phyloP scores from a whole-genome alignment of 2,797 vertebrate genomes.

The Typhlichthys eigenmanni region DNA sequence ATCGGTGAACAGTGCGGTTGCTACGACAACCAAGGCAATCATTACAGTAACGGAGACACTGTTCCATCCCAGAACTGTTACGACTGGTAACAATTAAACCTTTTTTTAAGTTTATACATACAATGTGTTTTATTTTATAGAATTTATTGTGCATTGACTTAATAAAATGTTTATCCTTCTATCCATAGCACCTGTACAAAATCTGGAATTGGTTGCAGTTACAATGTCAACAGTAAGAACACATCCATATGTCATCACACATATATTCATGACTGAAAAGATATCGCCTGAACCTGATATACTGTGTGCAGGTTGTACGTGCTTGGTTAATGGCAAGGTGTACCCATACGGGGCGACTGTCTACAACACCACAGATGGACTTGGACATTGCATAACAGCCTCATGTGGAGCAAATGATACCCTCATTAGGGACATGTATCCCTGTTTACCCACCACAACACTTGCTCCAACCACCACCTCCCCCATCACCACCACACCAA shows the following conservation, averaged over 20 bases:
- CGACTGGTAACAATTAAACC: slow-evolving; percentile 74
- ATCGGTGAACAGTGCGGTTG: slow-evolving; percentile 80
- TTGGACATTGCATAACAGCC: slow-evolving; percentile 83
- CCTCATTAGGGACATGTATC: slow-evolving; percentile 49
- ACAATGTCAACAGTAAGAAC: slow-evolving; percentile 59
- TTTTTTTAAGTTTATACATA: no score
- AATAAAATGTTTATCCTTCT: neutral
- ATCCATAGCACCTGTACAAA: slow-evolving; percentile 63
- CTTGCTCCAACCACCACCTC: slow-evolving; percentile 37
- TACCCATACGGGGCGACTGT: slow-evolving; percentile 75
- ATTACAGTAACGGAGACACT: slow-evolving; percentile 69
- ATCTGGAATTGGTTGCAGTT: slow-evolving; percentile 55
- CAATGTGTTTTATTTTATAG: no score
- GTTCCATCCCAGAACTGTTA: slow-evolving; percentile 79
- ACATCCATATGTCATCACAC: neutral
- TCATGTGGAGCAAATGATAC: slow-evolving; percentile 78
- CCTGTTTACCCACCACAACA: slow-evolving; percentile 59
- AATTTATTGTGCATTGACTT: no score
- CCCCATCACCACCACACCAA: slow-evolving; percentile 34
- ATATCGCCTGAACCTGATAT: neutral
- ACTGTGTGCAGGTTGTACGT: slow-evolving; percentile 79
- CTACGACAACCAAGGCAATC: slow-evolving; percentile 75
- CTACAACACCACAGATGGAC: slow-evolving; percentile 87
- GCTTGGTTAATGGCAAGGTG: slow-evolving; percentile 72
- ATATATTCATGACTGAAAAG: neutral